phyloP scores from a whole-genome alignment of 1,140 invertebrate genomes.

The Cryptotermes secundus region DNA sequence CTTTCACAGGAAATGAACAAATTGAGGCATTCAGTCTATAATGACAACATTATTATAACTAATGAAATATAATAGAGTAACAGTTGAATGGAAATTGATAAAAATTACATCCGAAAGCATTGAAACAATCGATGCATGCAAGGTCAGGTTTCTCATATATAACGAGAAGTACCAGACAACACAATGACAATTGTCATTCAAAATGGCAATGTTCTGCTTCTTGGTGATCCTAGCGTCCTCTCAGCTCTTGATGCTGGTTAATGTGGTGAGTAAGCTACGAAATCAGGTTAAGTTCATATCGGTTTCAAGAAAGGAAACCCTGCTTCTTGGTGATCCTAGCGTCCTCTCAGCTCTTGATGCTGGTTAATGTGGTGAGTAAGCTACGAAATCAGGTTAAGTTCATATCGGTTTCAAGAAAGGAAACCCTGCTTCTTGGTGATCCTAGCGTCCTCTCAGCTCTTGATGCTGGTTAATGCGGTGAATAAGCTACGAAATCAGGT shows the following conservation, averaged over 20 bases:
- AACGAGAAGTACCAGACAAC: background rate
- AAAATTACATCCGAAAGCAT: constrained; percentile 9
- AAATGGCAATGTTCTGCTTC: background rate
- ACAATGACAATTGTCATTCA: background rate
- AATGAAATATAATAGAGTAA: background rate
- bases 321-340: background rate
- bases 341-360: background rate
- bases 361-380: background rate
- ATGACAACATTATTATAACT: background rate
- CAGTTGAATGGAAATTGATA: background rate
- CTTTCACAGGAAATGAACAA: background rate
- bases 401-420: too few relatives aligned
- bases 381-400: too few relatives aligned
- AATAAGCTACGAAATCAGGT: background rate
- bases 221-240: background rate
- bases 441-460: background rate
- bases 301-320: too few relatives aligned
- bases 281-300: too few relatives aligned
- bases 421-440: background rate
- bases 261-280: background rate
- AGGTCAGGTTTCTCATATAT: background rate
- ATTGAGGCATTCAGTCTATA: background rate
- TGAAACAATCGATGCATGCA: constrained; percentile 3
- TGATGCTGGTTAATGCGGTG: background rate
- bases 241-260: background rate